Conservation (phyloP, 1,140 invertebrate genomes). For the Drosophila jambulina region DNA sequence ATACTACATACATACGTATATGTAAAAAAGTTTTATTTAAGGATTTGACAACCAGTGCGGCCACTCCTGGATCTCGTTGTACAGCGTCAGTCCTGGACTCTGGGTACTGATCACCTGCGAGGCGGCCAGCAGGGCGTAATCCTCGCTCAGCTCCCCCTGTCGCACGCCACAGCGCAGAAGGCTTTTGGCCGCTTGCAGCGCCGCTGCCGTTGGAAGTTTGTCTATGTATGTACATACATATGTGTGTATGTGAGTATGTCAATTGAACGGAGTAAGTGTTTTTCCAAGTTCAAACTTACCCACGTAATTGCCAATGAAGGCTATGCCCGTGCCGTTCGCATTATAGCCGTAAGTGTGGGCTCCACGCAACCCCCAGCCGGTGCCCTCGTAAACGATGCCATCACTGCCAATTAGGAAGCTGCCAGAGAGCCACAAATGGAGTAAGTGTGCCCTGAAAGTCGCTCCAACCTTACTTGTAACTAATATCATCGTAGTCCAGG, state of each 20-base stretch:
- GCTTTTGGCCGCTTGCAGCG: constrained; percentile 87
- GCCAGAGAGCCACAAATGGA: not conserved
- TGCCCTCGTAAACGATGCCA: constrained; percentile 91
- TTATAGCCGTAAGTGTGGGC: constrained; percentile 90
- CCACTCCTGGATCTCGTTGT: constrained; percentile 86
- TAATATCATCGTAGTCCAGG: constrained; percentile 70
- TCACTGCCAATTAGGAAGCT: constrained; percentile 92
- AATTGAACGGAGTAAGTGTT: not conserved
- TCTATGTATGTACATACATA: constrained; percentile 79
- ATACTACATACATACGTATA: not conserved
- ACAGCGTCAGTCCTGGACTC: constrained; percentile 89
- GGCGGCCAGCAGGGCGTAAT: constrained; percentile 88
- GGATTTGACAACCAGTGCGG: constrained; percentile 76
- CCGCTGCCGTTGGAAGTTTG: constrained; percentile 86
- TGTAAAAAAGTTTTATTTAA: constrained; percentile 14
- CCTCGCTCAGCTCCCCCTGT: constrained; percentile 86
- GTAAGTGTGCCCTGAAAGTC: not conserved
- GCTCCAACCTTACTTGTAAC: constrained; percentile 71
- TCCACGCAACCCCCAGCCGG: constrained; percentile 90
- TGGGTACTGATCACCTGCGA: constrained; percentile 87
- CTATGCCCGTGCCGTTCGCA: constrained; percentile 88
- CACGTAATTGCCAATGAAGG: constrained; percentile 90
- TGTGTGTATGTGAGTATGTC: not conserved
- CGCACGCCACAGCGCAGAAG: constrained; percentile 88
- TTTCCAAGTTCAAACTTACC: constrained; percentile 73